phyloP scores from a whole-genome alignment of 1,140 invertebrate species.

The Cyphomyrmex costatus region DNA sequence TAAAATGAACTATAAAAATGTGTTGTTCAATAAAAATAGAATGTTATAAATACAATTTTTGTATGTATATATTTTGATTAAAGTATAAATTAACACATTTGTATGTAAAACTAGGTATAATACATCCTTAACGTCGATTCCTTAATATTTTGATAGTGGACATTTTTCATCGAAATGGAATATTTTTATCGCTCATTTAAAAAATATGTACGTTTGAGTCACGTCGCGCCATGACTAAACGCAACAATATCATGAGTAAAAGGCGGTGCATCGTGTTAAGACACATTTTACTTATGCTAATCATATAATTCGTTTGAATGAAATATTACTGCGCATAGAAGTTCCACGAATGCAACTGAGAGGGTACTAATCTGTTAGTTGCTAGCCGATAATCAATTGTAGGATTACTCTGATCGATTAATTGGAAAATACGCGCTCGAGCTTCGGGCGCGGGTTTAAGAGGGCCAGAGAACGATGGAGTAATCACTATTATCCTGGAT shows the following conservation, averaged over 20 bases:
- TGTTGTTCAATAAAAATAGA: too few relatives aligned
- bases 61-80: too few relatives aligned
- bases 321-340: background rate
- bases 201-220: conserved; percentile 39
- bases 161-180: conserved; percentile 5
- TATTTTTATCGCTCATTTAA: conserved; percentile 26
- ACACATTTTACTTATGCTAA: conserved; percentile 45
- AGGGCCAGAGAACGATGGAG: conserved; percentile 17
- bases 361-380: conserved; percentile 60
- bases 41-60: too few relatives aligned
- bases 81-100: too few relatives aligned
- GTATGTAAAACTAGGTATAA: too few relatives aligned
- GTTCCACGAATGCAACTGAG: conserved; percentile 50
- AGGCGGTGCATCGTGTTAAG: conserved; percentile 6
- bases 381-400: conserved; percentile 61
- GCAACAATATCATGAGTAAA: conserved; percentile 17
- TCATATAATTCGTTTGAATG: conserved; percentile 43
- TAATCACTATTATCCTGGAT: conserved; percentile 43
- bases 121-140: background rate
- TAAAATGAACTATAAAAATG: too few relatives aligned
- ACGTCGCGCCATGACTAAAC: conserved; percentile 37
- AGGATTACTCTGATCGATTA: conserved; percentile 36
- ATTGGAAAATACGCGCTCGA: conserved; percentile 17
- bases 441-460: background rate
- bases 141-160: background rate